phyloP scores from a whole-genome alignment of 2,113 vertebrate genomes.

The Gadus chalcogrammus region DNA sequence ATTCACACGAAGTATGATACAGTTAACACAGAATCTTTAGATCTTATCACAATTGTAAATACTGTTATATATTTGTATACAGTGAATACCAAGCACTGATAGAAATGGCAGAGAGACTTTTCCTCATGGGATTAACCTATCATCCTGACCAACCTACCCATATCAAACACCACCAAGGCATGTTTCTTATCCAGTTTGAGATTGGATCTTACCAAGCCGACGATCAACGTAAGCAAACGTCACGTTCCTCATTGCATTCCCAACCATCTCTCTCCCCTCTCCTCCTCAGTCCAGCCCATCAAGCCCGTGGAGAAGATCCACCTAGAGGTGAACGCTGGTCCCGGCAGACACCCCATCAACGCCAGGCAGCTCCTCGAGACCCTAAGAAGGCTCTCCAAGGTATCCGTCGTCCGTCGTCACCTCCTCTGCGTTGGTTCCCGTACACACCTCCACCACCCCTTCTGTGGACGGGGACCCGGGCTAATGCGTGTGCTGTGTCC shows the following conservation, averaged over 20 bases:
- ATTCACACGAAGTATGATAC: too few relatives aligned
- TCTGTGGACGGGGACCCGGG: neutral
- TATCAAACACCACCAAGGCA: too few relatives aligned
- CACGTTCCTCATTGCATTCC: neutral
- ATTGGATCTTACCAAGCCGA: too few relatives aligned
- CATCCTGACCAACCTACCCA: too few relatives aligned
- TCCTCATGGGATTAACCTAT: too few relatives aligned
- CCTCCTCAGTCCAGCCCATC: slow-evolving; percentile 2
- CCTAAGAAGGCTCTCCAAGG: slow-evolving; percentile 52
- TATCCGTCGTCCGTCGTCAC: slow-evolving; percentile 29
- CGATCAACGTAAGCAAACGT: neutral
- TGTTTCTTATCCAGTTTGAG: too few relatives aligned
- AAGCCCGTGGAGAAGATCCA: slow-evolving; percentile 69
- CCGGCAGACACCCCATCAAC: slow-evolving; percentile 11
- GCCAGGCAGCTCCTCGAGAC: slow-evolving; percentile 42
- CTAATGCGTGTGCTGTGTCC: slow-evolving; percentile 13
- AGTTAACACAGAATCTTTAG: too few relatives aligned
- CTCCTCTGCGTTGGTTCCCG: neutral
- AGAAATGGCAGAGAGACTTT: too few relatives aligned
- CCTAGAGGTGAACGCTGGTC: slow-evolving; percentile 53
- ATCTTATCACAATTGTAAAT: too few relatives aligned
- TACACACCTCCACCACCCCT: neutral
- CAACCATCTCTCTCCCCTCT: neutral
- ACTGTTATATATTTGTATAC: too few relatives aligned
- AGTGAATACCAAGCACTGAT: too few relatives aligned